Conservation (phyloP, 2,888 invertebrate genomes). For the Tachina grossa region DNA sequence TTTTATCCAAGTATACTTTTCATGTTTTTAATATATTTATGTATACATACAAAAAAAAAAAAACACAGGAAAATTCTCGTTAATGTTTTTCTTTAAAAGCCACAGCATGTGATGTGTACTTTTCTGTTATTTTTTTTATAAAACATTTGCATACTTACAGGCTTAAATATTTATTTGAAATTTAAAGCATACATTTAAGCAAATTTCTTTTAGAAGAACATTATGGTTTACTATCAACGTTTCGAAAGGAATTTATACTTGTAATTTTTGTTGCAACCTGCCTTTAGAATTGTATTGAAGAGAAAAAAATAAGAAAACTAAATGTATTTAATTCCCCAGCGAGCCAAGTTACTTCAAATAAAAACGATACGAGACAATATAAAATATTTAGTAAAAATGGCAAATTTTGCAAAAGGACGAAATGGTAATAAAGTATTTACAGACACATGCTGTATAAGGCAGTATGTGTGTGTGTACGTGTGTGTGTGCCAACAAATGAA, state of each 20-base stretch:
- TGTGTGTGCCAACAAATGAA: slow-evolving; percentile 14
- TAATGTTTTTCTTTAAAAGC: background rate
- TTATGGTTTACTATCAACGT: slow-evolving; percentile 9
- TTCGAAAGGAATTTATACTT: background rate
- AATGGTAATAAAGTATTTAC: slow-evolving; percentile 56
- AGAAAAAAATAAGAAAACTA: background rate
- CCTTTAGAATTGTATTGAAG: background rate
- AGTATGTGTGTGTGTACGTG: too few relatives aligned
- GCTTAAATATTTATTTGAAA: background rate
- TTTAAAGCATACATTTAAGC: background rate
- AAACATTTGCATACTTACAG: slow-evolving; percentile 20
- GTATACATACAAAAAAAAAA: background rate
- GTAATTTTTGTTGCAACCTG: background rate
- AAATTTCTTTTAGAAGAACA: background rate
- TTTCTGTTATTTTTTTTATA: background rate
- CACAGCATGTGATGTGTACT: background rate
- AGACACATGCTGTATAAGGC: slow-evolving; percentile 31
- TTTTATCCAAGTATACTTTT: too few relatives aligned
- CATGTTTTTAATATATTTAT: background rate
- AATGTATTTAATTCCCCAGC: slow-evolving; percentile 55
- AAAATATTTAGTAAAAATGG: slow-evolving; percentile 5
- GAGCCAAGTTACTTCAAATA: slow-evolving; percentile 26
- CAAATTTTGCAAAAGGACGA: slow-evolving; percentile 37
- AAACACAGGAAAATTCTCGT: background rate
- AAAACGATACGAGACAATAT: slow-evolving; percentile 36